Conservation (phyloP, 2,888 invertebrate genomes). For the Tetanocera ferruginea region DNA sequence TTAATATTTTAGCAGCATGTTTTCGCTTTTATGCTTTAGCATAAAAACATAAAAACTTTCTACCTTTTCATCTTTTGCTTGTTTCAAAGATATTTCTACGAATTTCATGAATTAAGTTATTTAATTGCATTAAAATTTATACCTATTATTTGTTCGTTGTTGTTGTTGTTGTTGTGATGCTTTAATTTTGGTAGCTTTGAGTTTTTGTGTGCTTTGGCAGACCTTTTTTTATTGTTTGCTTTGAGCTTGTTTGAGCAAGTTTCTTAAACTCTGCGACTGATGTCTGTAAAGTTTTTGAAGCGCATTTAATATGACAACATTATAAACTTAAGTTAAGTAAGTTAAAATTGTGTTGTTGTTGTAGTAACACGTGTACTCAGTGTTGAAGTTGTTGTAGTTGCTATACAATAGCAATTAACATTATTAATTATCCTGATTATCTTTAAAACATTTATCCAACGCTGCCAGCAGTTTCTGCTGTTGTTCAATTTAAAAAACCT, state of each 20-base stretch:
- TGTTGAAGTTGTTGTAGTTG: neutral
- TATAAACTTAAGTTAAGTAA: neutral
- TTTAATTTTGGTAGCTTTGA: neutral
- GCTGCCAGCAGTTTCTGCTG: too few species aligned
- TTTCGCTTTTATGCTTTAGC: too few species aligned
- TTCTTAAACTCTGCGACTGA: neutral
- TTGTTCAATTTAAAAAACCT: too few species aligned
- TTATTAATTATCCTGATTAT: neutral
- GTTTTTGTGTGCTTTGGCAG: neutral
- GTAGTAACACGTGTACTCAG: neutral
- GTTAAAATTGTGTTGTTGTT: neutral
- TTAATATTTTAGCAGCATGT: too few species aligned
- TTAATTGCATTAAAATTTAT: neutral
- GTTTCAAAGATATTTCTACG: too few species aligned
- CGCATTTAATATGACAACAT: neutral
- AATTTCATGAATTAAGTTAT: too few species aligned
- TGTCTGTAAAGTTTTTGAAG: neutral
- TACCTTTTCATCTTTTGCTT: too few species aligned
- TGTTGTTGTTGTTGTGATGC: neutral
- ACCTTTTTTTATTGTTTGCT: neutral
- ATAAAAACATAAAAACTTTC: too few species aligned
- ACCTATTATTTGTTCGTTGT: neutral
- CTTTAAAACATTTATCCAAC: too few species aligned
- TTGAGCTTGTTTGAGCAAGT: neutral
- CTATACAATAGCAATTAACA: neutral